Conservation (phyloP, 2,113 vertebrate species). For the Apeltes quadracus region DNA sequence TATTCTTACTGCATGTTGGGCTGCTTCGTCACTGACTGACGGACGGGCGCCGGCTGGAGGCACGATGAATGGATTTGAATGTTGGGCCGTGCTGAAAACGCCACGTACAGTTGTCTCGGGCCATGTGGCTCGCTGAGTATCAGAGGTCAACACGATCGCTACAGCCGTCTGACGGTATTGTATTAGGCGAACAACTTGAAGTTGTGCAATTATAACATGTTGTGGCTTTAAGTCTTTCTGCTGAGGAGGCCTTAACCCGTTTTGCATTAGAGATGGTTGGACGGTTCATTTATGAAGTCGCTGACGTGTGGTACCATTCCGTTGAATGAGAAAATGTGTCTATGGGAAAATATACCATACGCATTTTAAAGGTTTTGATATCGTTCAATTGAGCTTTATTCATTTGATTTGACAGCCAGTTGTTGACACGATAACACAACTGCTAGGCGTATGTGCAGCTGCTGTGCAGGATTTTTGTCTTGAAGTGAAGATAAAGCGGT, state of each 20-base stretch:
- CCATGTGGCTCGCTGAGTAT: neutral
- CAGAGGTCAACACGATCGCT: neutral
- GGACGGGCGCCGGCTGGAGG: neutral
- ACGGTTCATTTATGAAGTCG: neutral
- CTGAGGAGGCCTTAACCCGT: neutral
- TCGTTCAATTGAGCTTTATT: no score
- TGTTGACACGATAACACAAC: no score
- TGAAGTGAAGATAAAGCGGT: neutral
- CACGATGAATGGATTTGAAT: neutral
- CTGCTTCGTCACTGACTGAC: neutral
- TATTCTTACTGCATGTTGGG: neutral
- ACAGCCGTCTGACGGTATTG: neutral
- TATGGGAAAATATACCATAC: no score
- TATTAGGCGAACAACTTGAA: neutral
- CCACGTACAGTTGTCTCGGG: neutral
- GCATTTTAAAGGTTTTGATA: no score
- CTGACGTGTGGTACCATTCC: no score
- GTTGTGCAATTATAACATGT: neutral
- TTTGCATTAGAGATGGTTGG: neutral
- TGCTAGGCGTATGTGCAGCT: no score
- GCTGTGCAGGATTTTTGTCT: neutral
- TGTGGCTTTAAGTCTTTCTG: neutral
- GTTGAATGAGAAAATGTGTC: no score
- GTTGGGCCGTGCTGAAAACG: neutral
- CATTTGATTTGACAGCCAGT: no score